A percentile compares a stretch with the other conserved stretches of the same genome.
phyloP scores from a whole-genome alignment of 1,140 invertebrate species.

The Plodia interpunctella region DNA sequence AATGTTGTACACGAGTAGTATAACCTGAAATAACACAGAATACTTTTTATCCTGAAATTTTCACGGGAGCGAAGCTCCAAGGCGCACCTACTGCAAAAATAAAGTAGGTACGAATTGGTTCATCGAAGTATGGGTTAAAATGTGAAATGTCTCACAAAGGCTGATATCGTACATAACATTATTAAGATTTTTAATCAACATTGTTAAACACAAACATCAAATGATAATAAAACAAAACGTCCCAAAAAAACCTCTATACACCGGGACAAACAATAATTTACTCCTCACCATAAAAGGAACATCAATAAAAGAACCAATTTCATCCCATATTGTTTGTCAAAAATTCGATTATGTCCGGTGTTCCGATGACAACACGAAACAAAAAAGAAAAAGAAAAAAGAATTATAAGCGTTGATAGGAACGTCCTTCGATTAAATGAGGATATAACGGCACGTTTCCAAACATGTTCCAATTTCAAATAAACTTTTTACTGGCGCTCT shows the following conservation, averaged over 20 bases:
- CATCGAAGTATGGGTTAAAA: too few species aligned
- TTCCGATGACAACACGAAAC: slow-evolving; percentile 47
- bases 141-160: too few species aligned
- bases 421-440: slow-evolving; percentile 44
- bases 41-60: too few species aligned
- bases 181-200: background rate
- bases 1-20: too few species aligned
- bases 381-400: slow-evolving; percentile 35
- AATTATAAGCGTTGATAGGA: slow-evolving; percentile 30
- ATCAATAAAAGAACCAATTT: slow-evolving; percentile 69
- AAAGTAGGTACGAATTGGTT: too few species aligned
- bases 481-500: slow-evolving; percentile 52
- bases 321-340: slow-evolving; percentile 69
- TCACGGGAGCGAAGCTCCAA: too few species aligned
- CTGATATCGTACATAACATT: too few species aligned
- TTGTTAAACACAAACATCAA: background rate
- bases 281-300: slow-evolving; percentile 48
- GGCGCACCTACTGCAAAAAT: too few species aligned
- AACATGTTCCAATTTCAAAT: slow-evolving; percentile 48
- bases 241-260: slow-evolving; percentile 10
- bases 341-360: slow-evolving; percentile 66
- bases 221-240: slow-evolving; percentile 4
- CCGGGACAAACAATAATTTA: slow-evolving; percentile 46
- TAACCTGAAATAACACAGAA: too few species aligned
- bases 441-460: slow-evolving; percentile 47